Conservation (phyloP, 2,888 invertebrate species). For the Pycnomerus fuliginosus region DNA sequence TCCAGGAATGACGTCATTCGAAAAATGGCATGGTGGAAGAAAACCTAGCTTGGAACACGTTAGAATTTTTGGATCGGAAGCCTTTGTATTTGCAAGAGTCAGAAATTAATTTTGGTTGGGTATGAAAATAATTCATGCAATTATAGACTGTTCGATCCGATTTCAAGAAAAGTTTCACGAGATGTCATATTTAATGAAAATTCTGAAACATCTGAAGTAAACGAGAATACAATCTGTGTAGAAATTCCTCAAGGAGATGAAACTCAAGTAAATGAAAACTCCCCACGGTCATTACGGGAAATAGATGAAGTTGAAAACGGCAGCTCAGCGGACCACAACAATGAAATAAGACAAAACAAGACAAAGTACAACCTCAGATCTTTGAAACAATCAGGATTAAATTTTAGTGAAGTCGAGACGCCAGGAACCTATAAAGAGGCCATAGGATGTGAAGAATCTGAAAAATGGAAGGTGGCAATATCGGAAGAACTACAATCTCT, state of each 20-base stretch:
- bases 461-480: constrained; percentile 28
- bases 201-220: too few relatives aligned
- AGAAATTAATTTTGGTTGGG: constrained; percentile 4
- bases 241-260: too few relatives aligned
- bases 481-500: constrained; percentile 26
- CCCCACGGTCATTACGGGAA: too few relatives aligned
- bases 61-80: constrained; percentile 20
- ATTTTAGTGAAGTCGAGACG: too few relatives aligned
- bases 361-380: too few relatives aligned
- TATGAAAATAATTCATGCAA: constrained; percentile 3
- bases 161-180: not conserved
- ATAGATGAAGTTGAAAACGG: too few relatives aligned
- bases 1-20: constrained; percentile 7
- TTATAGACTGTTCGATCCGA: constrained; percentile 1
- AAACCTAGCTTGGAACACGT: constrained; percentile 29
- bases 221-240: too few relatives aligned
- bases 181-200: constrained; percentile 7
- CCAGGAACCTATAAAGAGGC: constrained; percentile 27
- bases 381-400: too few relatives aligned
- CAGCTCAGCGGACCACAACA: too few relatives aligned
- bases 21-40: constrained; percentile 14
- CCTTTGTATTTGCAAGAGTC: constrained; percentile 17
- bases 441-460: constrained; percentile 13
- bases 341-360: too few relatives aligned
- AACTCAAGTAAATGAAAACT: too few relatives aligned